A percentile compares a stretch with the other conserved stretches of the same genome.
phyloP scores from a whole-genome alignment of 1,140 invertebrate species.

The Habropoda laboriosa region DNA sequence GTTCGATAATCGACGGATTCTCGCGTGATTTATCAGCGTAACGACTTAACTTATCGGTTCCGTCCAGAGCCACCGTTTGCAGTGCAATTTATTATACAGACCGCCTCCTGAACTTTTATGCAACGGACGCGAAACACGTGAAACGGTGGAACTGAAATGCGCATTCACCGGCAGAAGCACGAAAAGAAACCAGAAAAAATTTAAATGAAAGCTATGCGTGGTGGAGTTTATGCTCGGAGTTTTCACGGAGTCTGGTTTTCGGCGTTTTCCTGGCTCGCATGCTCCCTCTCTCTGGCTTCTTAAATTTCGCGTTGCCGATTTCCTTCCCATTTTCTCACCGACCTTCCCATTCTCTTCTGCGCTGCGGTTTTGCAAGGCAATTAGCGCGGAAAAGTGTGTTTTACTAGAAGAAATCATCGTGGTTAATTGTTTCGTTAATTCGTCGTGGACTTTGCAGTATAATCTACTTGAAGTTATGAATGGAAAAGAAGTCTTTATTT shows the following conservation, averaged over 20 bases:
- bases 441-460: no score
- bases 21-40: constrained; percentile 2
- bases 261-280: not conserved
- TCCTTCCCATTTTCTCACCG: no score
- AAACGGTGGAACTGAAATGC: not conserved
- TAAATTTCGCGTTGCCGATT: constrained; percentile 19
- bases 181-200: not conserved
- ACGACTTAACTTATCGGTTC: constrained; percentile 1
- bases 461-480: no score
- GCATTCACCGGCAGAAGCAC: not conserved
- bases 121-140: not conserved
- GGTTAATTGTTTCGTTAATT: no score
- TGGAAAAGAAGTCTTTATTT: no score
- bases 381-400: no score
- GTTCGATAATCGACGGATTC: not conserved
- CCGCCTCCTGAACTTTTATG: constrained; percentile 9
- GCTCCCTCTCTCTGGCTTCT: not conserved
- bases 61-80: not conserved
- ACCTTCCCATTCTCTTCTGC: not conserved
- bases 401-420: no score
- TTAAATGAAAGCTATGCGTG: not conserved
- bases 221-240: constrained; percentile 13
- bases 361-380: not conserved
- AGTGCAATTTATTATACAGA: not conserved
- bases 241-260: not conserved